A percentile compares a stretch with the other conserved stretches of the same genome.
Evolutionary conservation across 53 echinoderm and acorn worm genomes (phyloP).

Genomic region (Paracentrotus lividus): DNA sequence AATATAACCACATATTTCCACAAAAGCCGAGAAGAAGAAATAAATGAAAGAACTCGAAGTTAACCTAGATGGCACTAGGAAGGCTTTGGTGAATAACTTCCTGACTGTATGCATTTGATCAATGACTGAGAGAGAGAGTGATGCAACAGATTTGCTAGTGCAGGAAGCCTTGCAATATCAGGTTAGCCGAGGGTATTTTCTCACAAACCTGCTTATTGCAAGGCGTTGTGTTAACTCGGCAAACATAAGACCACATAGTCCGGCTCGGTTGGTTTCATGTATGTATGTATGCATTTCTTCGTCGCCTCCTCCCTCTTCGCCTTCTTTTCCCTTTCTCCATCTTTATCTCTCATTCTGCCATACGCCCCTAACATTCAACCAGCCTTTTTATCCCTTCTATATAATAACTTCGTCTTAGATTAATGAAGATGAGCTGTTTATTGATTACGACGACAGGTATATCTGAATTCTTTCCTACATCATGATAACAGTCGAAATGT

Average conservation of each 20-base stretch:
- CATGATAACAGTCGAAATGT: background rate
- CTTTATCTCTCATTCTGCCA: background rate
- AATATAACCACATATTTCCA: background rate
- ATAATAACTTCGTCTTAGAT: background rate
- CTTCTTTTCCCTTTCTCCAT: background rate
- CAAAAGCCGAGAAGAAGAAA: background rate
- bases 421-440: background rate
- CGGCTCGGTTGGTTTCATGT: no score
- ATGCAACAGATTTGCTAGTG: slow-evolving; percentile 36
- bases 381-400: background rate
- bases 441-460: slow-evolving; percentile 25
- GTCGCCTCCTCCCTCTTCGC: background rate
- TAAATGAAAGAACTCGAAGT: background rate
- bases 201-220: slow-evolving; percentile 12
- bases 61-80: background rate
- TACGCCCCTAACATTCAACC: background rate
- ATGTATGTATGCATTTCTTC: slow-evolving; percentile 30
- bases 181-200: background rate
- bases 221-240: slow-evolving; percentile 41
- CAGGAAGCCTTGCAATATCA: slow-evolving; percentile 14
- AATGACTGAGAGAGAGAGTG: background rate
- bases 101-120: no score
- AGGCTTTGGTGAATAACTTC: background rate
- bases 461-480: background rate
- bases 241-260: slow-evolving; percentile 27